Evolutionary conservation across 2,797 vertebrate species (phyloP).

Genomic region (Trachurus trachurus): DNA sequence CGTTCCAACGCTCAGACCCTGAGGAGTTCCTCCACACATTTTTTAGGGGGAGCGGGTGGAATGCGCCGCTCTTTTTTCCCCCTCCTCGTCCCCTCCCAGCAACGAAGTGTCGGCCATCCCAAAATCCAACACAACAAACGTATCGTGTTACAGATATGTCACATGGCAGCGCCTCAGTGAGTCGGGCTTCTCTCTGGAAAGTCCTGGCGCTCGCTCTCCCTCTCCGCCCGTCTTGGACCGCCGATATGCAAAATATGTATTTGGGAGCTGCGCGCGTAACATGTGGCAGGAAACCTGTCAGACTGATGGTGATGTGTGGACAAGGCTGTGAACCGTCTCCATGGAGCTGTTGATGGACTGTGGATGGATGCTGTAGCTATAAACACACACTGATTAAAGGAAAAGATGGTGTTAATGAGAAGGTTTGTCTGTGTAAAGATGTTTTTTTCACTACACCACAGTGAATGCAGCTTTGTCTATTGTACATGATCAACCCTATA

Average conservation of each 20-base stretch:
- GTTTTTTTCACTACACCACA: not conserved
- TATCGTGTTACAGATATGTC: constrained; percentile 63
- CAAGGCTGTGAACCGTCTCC: constrained; percentile 24
- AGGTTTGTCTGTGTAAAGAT: not conserved
- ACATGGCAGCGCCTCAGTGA: constrained; percentile 32
- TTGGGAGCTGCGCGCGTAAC: constrained; percentile 19
- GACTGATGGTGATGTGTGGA: constrained; percentile 35
- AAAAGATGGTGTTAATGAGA: not conserved
- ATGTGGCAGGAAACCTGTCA: constrained; percentile 55
- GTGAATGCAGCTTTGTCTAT: not conserved
- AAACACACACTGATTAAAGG: not conserved
- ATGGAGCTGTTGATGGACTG: constrained; percentile 19
- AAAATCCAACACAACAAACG: constrained; percentile 69
- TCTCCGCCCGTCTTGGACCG: constrained; percentile 24
- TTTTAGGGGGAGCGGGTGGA: constrained; percentile 63
- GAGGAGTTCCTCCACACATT: constrained; percentile 57
- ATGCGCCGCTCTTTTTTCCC: constrained; percentile 28
- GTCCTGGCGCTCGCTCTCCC: constrained; percentile 13
- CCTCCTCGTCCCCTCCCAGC: constrained; percentile 59
- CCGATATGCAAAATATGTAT: constrained; percentile 52
- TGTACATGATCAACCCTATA: no score
- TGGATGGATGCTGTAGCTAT: constrained; percentile 13
- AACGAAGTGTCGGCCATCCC: constrained; percentile 43
- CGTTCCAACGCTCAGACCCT: constrained; percentile 55
- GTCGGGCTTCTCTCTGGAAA: constrained; percentile 34